A percentile compares a stretch with the other conserved stretches of the same genome.
Evolutionary conservation across 2,888 invertebrate genomes (phyloP).

Genomic region (Ophion ellenae): DNA sequence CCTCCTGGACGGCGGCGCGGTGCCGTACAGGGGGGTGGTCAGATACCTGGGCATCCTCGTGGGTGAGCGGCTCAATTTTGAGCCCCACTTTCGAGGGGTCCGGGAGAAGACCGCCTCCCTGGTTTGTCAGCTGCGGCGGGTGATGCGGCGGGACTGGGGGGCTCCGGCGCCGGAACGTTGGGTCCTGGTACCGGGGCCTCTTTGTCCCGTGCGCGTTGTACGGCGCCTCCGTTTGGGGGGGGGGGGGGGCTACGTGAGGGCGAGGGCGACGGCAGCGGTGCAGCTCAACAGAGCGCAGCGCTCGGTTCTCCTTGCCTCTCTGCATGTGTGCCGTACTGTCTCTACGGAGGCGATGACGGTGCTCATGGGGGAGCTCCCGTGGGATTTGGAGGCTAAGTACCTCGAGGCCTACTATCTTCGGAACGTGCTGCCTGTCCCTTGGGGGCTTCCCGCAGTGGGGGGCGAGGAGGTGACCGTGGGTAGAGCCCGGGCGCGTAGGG

Average conservation of each 20-base stretch:
- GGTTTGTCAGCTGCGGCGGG: conserved; percentile 33
- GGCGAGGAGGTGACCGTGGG: too few species aligned
- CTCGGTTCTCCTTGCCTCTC: too few species aligned
- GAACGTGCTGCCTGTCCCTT: neutral
- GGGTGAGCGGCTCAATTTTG: neutral
- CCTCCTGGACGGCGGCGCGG: conserved; percentile 13
- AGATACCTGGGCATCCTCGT: neutral
- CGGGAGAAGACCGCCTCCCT: conserved; percentile 19
- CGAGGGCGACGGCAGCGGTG: too few species aligned
- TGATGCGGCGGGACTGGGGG: conserved; percentile 42
- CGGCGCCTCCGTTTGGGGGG: too few species aligned
- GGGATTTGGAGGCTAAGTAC: neutral
- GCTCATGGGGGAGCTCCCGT: neutral
- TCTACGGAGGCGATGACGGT: conserved; percentile 37
- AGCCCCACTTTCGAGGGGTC: neutral
- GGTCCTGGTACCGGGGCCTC: too few species aligned
- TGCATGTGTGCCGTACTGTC: conserved; percentile 56
- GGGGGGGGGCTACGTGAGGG: too few species aligned
- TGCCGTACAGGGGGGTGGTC: neutral
- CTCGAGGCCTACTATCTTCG: neutral
- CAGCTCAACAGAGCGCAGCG: too few species aligned
- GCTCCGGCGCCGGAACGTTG: conserved; percentile 21
- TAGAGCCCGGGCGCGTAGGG: too few species aligned
- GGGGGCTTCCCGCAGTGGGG: neutral
- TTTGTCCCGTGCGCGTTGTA: too few species aligned